A percentile compares a stretch with the other conserved stretches of the same genome.
These are phyloP conservation scores for Bothrops jararaca DNA, from an alignment of 2,113 vertebrate genomes.

Conservation along the genomic window DNA sequence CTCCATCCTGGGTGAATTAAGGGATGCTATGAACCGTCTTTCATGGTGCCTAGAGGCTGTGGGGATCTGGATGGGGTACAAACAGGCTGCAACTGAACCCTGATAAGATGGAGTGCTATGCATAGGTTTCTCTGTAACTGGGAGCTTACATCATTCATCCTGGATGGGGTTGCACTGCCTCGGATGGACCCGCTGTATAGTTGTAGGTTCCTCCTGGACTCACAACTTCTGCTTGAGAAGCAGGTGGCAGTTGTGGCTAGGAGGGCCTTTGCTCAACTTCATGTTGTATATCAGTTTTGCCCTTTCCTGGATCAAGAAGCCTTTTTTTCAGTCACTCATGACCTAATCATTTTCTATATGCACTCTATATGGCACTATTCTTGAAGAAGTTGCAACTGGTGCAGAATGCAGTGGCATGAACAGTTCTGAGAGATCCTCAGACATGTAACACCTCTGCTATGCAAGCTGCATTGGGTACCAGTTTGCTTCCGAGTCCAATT, in stretches of 20 bases:
- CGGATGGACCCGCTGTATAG: neutral
- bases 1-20: neutral
- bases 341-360: neutral
- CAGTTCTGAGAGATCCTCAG: neutral
- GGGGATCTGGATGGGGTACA: neutral
- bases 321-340: neutral
- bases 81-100: neutral
- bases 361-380: neutral
- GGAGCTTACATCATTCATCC: too few species aligned
- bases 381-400: neutral
- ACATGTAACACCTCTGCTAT: neutral
- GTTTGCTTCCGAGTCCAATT: neutral
- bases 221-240: neutral
- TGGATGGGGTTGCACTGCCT: neutral
- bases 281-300: too few species aligned
- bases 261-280: neutral
- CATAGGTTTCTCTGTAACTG: neutral
- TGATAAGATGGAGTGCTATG: neutral
- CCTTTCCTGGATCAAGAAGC: too few species aligned
- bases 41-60: neutral
- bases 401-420: neutral
- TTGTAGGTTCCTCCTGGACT: neutral
- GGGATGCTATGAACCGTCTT: neutral
- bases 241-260: neutral
- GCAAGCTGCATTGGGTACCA: neutral